Base-by-base conservation (phyloP, 2,113 vertebrate genomes). In the Xenopus laevis region DNA sequence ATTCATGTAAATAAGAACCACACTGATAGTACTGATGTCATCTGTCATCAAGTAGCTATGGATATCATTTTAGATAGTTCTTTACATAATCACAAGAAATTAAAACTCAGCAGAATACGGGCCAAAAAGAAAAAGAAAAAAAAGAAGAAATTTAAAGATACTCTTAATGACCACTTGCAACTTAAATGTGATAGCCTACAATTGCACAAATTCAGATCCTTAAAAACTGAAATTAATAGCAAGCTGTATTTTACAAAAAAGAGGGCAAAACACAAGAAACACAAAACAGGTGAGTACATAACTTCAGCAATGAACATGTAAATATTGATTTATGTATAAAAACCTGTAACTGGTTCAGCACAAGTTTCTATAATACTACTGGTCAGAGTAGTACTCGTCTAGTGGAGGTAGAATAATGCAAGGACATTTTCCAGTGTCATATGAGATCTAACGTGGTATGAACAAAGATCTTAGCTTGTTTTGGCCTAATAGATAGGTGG, bases 51-150 rank as follows among this genome's bases (percentile, higher is more conserved):
- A 79, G 78, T 86, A 84, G 65, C 79, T 71, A 85, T 83, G 77
- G 88, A 89, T 77, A 71, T 70, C 12, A 47, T 82, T 17, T 72
- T 87, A 79, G 83, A 85, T 17, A 82, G 81, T 53, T 84, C 84
- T 0, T 20, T 81, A 53, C 82, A 23, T 65, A 87, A 78, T 71
- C 80, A 78, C 21, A 86, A 83, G 84, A 92, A 83, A 83, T 70
- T 81, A 66, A 85, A 75, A 66, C 78, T 80, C 83, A 88, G 40
- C 81, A 90, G 88, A 71, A 86, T 91, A 71, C 87, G 83, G 71
- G 85, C 87, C 67, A 94, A 92, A 82, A 96, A 94, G 84, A 96
- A 93, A 83, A 96, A 92, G 68, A 91, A 91, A 82, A 96, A 95
- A 86, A 98, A 95, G 92, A 96, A 91, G 87, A 92, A 90, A 78